phyloP scores from a whole-genome alignment of 2,888 invertebrate genomes.

The Coecobrya sp. region DNA sequence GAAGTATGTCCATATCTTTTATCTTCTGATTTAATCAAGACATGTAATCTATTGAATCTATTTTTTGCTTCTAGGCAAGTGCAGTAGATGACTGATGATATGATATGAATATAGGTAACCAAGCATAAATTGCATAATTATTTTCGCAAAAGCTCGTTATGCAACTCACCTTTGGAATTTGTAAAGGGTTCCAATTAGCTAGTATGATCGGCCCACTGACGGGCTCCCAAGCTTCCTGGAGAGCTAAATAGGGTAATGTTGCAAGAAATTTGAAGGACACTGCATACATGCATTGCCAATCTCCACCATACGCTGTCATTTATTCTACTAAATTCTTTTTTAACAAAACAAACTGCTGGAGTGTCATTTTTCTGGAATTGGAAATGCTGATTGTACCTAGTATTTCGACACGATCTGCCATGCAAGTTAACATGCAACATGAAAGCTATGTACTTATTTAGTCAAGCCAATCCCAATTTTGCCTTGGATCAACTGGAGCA shows the following conservation, averaged over 20 bases:
- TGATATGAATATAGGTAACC: too few species aligned
- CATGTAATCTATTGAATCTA: neutral
- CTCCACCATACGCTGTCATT: neutral
- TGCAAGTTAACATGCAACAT: neutral
- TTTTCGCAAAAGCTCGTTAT: conserved; percentile 2
- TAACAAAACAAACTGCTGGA: neutral
- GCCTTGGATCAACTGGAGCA: conserved; percentile 44
- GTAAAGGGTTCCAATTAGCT: neutral
- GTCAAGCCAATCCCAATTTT: neutral
- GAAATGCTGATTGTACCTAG: neutral
- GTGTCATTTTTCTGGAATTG: conserved; percentile 44
- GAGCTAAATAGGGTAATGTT: conserved; percentile 72
- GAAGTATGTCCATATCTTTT: too few species aligned
- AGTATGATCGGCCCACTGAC: neutral
- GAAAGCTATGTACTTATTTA: too few species aligned
- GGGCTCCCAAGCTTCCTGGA: conserved; percentile 70
- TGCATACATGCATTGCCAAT: neutral
- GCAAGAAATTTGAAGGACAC: conserved; percentile 68
- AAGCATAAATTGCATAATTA: too few species aligned
- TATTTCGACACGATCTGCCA: neutral
- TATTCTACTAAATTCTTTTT: neutral
- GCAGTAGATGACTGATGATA: too few species aligned
- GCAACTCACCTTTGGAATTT: neutral
- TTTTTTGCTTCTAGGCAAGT: too few species aligned
- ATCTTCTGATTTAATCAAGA: too few species aligned